These are phyloP conservation scores for Agonum fuliginosum DNA, from an alignment of 2,888 invertebrate genomes.

Conservation along the genomic window DNA sequence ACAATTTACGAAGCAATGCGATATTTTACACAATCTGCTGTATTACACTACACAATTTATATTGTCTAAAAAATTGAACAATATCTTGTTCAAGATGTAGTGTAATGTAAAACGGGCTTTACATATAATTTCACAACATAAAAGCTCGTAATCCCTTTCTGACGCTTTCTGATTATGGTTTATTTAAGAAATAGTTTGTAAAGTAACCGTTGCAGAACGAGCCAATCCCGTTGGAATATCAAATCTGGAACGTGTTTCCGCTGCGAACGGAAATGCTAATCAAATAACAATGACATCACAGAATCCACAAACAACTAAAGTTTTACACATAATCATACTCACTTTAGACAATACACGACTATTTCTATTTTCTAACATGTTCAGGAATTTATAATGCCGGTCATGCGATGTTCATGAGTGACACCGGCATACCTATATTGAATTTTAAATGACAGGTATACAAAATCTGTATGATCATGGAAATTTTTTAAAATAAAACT, in stretches of 20 bases:
- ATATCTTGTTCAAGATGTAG: too few relatives aligned
- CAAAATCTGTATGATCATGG: background rate
- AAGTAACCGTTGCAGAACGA: background rate
- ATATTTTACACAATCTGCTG: too few relatives aligned
- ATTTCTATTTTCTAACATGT: background rate
- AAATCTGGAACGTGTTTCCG: conserved; percentile 19
- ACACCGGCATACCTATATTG: background rate
- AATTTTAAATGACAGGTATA: background rate
- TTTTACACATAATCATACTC: background rate
- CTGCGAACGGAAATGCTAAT: conserved; percentile 12
- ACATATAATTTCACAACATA: too few relatives aligned
- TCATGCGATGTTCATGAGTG: background rate
- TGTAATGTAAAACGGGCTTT: too few relatives aligned
- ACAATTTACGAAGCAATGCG: too few relatives aligned
- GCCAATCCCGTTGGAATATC: background rate
- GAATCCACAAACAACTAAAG: conserved; percentile 9
- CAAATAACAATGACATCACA: conserved; percentile 32
- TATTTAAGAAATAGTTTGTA: too few relatives aligned
- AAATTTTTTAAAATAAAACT: background rate
- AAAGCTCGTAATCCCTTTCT: too few relatives aligned
- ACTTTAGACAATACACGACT: background rate
- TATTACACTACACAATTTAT: too few relatives aligned
- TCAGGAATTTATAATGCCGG: background rate
- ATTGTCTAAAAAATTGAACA: too few relatives aligned
- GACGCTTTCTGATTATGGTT: too few relatives aligned